These are phyloP conservation scores for Sphenodon punctatus DNA, from an alignment of 2,797 vertebrate genomes.

Conservation along the genomic window DNA sequence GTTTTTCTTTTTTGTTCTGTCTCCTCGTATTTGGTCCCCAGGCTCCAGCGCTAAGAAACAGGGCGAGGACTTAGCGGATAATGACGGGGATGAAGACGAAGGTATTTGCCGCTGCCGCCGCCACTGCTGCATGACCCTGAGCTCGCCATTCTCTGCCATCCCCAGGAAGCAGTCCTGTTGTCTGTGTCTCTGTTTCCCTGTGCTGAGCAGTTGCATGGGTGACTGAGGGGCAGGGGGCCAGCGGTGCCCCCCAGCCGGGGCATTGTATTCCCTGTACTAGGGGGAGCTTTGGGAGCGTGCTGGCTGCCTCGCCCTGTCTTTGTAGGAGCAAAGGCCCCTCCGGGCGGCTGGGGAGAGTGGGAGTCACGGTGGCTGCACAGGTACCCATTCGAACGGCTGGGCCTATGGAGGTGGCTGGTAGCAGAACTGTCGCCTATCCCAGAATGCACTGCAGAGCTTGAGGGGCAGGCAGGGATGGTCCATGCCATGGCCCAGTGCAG, in stretches of 20 bases:
- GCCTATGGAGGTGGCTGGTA: no score
- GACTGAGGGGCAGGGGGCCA: conserved; percentile 8
- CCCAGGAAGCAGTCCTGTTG: conserved; percentile 60
- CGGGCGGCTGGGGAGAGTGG: background rate
- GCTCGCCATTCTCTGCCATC: conserved; percentile 66
- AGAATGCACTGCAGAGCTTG: no score
- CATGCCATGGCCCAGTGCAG: no score
- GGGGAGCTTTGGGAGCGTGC: background rate
- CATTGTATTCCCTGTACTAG: background rate
- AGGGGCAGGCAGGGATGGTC: no score
- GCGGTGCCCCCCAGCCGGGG: background rate
- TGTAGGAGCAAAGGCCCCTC: no score
- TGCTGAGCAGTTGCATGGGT: conserved; percentile 46
- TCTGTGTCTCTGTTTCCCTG: conserved; percentile 43
- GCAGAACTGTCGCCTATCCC: no score
- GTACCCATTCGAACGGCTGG: no score
- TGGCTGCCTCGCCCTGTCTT: background rate
- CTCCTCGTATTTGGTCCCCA: conserved; percentile 91
- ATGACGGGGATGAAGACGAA: conserved; percentile 99
- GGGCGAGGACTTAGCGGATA: conserved; percentile 99
- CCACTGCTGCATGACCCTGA: conserved; percentile 74
- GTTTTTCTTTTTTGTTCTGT: conserved; percentile 87
- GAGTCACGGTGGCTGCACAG: background rate
- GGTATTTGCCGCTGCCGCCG: conserved; percentile 94
- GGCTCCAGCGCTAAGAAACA: conserved; percentile 99